Conservation (phyloP, 2,797 vertebrate species). For the Sebastes iracundus region DNA sequence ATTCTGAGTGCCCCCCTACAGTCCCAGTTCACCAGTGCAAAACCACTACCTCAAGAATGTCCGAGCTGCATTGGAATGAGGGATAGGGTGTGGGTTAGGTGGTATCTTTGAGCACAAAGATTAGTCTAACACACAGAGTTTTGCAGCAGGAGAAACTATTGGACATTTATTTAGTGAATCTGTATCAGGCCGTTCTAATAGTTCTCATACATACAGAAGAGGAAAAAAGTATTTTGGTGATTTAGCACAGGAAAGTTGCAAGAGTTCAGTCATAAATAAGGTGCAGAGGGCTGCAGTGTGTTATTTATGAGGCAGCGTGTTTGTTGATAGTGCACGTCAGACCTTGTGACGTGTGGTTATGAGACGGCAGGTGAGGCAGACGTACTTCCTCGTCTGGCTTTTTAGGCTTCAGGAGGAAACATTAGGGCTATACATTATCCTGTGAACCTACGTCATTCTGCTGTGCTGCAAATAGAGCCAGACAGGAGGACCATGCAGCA, state of each 20-base stretch:
- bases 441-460: slow-evolving; percentile 15
- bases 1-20: slow-evolving; percentile 57
- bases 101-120: slow-evolving; percentile 56
- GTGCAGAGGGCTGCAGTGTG: slow-evolving; percentile 32
- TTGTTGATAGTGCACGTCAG: slow-evolving; percentile 40
- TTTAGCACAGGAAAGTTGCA: slow-evolving; percentile 65
- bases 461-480: slow-evolving; percentile 24
- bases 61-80: slow-evolving; percentile 57
- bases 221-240: slow-evolving; percentile 34
- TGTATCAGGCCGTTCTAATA: slow-evolving; percentile 5
- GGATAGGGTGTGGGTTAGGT: slow-evolving; percentile 59
- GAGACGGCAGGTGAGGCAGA: slow-evolving; percentile 50
- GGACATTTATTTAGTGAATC: slow-evolving; percentile 25
- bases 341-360: slow-evolving; percentile 40
- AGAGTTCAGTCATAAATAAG: slow-evolving; percentile 60
- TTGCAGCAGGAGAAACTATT: slow-evolving; percentile 52
- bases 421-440: slow-evolving; percentile 41
- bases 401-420: slow-evolving; percentile 44
- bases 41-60: slow-evolving; percentile 74
- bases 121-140: slow-evolving; percentile 46
- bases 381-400: slow-evolving; percentile 39
- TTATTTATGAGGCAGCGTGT: slow-evolving; percentile 61
- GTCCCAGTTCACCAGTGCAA: slow-evolving; percentile 60
- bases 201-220: slow-evolving; percentile 22
- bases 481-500: neutral